Base-by-base conservation (phyloP, 92 coral and sea anemone genomes). In the Plumapathes pennacea region DNA sequence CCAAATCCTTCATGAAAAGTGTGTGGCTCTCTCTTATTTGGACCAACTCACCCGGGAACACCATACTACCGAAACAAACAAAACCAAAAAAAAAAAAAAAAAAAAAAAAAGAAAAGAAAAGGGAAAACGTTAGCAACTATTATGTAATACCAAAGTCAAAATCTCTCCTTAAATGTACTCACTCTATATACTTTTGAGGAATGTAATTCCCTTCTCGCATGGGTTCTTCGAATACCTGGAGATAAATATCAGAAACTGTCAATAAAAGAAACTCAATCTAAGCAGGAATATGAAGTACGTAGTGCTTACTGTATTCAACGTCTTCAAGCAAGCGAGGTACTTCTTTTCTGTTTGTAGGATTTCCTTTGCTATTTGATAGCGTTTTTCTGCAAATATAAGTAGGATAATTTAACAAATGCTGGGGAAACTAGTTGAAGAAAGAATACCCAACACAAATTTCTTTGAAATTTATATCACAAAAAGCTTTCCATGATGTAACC, bases 321-420 rank as follows among this genome's bases (percentile, higher is more conserved):
- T 88, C 19, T 73, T 86, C 54, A 94, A 55, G 27, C 96, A 86
- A 33, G 85, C 77, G 43, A 94, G 69, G 56, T 94, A 94, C 47
- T 76, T 94, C 76, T 94, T 89, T 57, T 94, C 99, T 48, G 99
- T 94, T 25, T 86, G 89, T 52, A 94, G 40, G 19, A 94, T 94
- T 51, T 94, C 99, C 27, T 74, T 86, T 0, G 99, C 96, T 19
- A 86, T 80, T 44, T 76, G 90, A 39, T 83, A 44, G 57, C 98
- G 76, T 51, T 84, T 92, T 74, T 88, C 98, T 92, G 72, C 37
- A 67, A 48, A 60, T 14, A 20, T 36, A 64, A 17, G 54, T 7
- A 25, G n/a, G 8, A 34, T 34, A 8, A 34, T 7, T 34, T 34
- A 34, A 34, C 9, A 34, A 34, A 8, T n/a, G n/a, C n/a, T n/a